Evolutionary conservation across 2,797 vertebrate species (phyloP).

Genomic region (Acrocephalus scirpaceus): DNA sequence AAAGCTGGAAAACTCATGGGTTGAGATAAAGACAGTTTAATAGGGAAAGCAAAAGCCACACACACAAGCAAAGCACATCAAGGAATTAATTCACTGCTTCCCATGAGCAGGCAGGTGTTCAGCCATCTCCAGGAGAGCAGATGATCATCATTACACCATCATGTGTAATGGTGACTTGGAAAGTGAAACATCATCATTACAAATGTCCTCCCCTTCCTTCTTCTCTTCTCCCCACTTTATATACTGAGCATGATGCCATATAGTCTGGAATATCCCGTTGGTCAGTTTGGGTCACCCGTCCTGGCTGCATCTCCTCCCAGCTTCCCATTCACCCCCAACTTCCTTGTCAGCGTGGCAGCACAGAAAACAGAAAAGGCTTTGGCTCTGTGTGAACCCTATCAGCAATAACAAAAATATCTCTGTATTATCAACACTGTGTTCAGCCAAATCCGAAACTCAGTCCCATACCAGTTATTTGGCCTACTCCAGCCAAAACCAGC

Average conservation of each 20-base stretch:
- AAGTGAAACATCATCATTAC: background rate
- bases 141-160: background rate
- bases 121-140: background rate
- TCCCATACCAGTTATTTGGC: background rate
- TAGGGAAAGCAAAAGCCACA: background rate
- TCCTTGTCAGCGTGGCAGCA: rapidly evolving
- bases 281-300: background rate
- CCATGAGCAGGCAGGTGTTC: background rate
- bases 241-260: too few species aligned
- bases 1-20: background rate
- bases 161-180: background rate
- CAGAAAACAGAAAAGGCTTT: background rate
- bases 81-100: background rate
- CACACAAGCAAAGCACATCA: background rate
- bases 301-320: background rate
- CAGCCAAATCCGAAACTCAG: background rate
- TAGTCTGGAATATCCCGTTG: background rate
- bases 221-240: background rate
- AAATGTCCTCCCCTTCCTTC: background rate
- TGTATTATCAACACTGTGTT: background rate
- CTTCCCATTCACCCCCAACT: background rate
- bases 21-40: background rate
- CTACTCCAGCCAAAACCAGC: background rate
- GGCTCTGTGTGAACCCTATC: background rate
- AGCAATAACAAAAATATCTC: background rate